Evolutionary conservation across 1,140 invertebrate genomes (phyloP).

Genomic region (Lepidurus arcticus): DNA sequence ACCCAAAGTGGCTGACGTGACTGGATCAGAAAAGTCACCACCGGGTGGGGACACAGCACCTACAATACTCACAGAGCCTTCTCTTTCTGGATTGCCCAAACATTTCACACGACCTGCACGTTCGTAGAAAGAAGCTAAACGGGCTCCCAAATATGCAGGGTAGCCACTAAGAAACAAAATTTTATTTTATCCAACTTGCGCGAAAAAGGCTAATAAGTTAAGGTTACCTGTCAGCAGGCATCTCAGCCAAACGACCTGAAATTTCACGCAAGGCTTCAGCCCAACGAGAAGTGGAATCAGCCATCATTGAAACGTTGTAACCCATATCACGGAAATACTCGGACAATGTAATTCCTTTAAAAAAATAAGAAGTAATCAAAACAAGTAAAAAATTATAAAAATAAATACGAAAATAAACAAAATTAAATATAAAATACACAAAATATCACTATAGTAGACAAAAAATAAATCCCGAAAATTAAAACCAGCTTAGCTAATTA

Average conservation of each 20-base stretch:
- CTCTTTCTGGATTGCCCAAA: slow-evolving; percentile 94
- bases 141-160: slow-evolving; percentile 95
- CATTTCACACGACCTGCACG: slow-evolving; percentile 95
- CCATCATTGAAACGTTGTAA: slow-evolving; percentile 99
- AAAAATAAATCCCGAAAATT: neutral
- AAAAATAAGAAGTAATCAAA: slow-evolving; percentile 33
- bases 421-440: neutral
- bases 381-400: neutral
- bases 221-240: slow-evolving; percentile 80
- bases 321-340: slow-evolving; percentile 98
- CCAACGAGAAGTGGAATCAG: slow-evolving; percentile 99
- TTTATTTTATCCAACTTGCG: neutral
- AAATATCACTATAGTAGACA: neutral
- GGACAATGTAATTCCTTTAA: slow-evolving; percentile 87
- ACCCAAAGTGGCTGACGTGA: slow-evolving; percentile 96
- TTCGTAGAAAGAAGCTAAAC: slow-evolving; percentile 98
- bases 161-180: slow-evolving; percentile 67
- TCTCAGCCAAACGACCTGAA: slow-evolving; percentile 98
- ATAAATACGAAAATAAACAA: neutral
- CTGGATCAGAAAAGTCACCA: slow-evolving; percentile 99
- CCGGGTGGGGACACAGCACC: slow-evolving; percentile 99
- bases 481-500: neutral
- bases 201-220: slow-evolving; percentile 20
- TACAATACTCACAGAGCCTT: slow-evolving; percentile 98
- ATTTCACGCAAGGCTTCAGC: slow-evolving; percentile 99